Base-by-base conservation (phyloP, 2,113 vertebrate species). In the Melanerpes aurifrons region DNA sequence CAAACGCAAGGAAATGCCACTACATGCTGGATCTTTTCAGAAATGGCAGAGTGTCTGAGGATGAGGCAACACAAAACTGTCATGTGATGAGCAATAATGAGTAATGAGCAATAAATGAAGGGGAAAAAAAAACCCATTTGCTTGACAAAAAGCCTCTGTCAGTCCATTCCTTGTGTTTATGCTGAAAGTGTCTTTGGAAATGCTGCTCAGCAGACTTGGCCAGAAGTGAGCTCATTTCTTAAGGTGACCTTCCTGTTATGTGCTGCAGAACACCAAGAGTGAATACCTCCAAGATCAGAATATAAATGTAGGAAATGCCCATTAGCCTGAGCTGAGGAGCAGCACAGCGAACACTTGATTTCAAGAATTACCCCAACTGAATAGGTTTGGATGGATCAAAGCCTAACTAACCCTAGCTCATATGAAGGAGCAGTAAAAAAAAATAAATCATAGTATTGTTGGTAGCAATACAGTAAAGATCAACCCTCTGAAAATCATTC, bases 141-240 rank as follows among this genome's bases (percentile, higher is more conserved):
- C 43, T 45, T 45, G 43, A 45, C 43, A 64, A 73, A n/a, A 4
- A 50, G 9, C 17, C 12, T 43, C 84, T 74, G 66, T 92, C 12
- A 86, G 37, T 45, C 57, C 8, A 3, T 35, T 91, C 80, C 58
- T 93, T 86, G 69, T 74, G 94, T 91, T 89, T 91, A 83, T 94
- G 89, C 87, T 83, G 66, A 93, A 92, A 26, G 28, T 91, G 64
- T 89, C 32, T 93, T 86, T 35, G 32, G 57, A 91, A 93, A 57
- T 81, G 45, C 70, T 87, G 15, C 66, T 92, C 7, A 22, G 74
- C n/a, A 92, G 56, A 45, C 74, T 68, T 89, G 28, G 82, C 85
- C 79, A 87, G 61, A 86, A 94, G 54, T 90, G 85, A 95, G 87
- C 94, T 95, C 85, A 91, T 92, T 95, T 89, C 72, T 84, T 64